These are phyloP conservation scores for Esox masquinongy DNA, from an alignment of 2,797 vertebrate genomes.

Conservation along the genomic window DNA sequence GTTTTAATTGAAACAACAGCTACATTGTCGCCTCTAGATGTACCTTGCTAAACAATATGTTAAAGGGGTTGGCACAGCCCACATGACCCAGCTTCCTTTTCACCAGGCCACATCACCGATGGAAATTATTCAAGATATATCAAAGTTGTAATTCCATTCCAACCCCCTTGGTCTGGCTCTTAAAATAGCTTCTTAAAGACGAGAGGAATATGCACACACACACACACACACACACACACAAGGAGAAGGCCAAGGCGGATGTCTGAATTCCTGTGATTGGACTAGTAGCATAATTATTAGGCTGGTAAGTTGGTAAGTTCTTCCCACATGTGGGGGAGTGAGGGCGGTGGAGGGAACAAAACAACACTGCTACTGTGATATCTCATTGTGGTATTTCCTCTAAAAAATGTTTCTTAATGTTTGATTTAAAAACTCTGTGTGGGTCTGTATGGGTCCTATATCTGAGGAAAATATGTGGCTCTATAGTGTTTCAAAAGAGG, in stretches of 20 bases:
- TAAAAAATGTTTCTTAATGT: too few relatives aligned
- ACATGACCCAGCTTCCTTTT: too few relatives aligned
- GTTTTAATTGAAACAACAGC: slow-evolving; percentile 20
- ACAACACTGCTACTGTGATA: too few relatives aligned
- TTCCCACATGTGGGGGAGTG: slow-evolving; percentile 57
- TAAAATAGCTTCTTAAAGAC: slow-evolving; percentile 62
- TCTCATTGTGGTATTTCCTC: too few relatives aligned
- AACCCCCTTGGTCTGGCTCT: slow-evolving; percentile 61
- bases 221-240: background rate
- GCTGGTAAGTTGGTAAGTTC: slow-evolving; percentile 52
- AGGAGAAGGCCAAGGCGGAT: slow-evolving; percentile 48
- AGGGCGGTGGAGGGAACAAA: slow-evolving; percentile 32
- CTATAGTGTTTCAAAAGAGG: too few relatives aligned
- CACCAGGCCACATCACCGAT: slow-evolving; percentile 57
- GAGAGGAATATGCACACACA: slow-evolving; percentile 11
- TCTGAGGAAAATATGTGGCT: too few relatives aligned
- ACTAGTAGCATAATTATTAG: slow-evolving; percentile 70
- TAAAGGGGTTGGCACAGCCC: slow-evolving; percentile 42
- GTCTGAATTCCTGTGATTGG: slow-evolving; percentile 71
- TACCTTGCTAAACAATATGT: slow-evolving; percentile 42
- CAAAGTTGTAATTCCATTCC: slow-evolving; percentile 70
- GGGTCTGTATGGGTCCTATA: too few relatives aligned
- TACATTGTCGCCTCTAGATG: slow-evolving; percentile 25
- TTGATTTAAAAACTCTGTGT: too few relatives aligned
- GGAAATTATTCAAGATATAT: slow-evolving; percentile 75